These are phyloP conservation scores for Myotis lucifugus DNA, from an alignment of 2,113 vertebrate genomes.

Conservation along the genomic window DNA sequence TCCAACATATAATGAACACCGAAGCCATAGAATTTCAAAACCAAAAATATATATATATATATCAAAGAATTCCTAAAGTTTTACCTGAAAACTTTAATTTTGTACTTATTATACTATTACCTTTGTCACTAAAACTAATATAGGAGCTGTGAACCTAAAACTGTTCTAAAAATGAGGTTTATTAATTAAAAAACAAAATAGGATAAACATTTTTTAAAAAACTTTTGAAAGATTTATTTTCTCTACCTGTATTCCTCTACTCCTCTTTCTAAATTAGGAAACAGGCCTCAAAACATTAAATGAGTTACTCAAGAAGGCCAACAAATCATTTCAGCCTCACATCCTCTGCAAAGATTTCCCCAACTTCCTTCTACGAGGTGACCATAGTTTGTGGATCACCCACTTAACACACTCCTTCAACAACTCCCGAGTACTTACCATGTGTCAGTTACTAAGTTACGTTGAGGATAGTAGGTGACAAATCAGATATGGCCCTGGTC, in stretches of 20 bases:
- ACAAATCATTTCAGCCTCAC: slow-evolving; percentile 7
- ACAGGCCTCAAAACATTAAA: not conserved
- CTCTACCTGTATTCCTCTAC: slow-evolving; percentile 1
- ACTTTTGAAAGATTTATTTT: slow-evolving; percentile 30
- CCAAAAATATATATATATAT: too few species aligned
- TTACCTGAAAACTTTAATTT: not conserved
- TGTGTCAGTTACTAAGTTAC: not conserved
- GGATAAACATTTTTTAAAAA: slow-evolving; percentile 11
- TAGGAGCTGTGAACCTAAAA: not conserved
- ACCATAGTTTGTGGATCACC: not conserved
- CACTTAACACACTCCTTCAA: slow-evolving; percentile 14
- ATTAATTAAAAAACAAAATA: slow-evolving; percentile 1
- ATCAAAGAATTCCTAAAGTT: not conserved
- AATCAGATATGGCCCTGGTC: not conserved
- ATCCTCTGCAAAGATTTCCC: slow-evolving; percentile 8
- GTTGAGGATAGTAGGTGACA: not conserved
- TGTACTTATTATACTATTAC: not conserved
- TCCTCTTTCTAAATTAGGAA: slow-evolving; percentile 47
- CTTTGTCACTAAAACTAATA: slow-evolving; percentile 22
- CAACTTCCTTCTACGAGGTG: slow-evolving; percentile 19
- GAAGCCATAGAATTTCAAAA: not conserved
- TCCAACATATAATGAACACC: not conserved
- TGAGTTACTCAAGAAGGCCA: slow-evolving; percentile 16
- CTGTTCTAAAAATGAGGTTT: not conserved
- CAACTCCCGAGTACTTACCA: not conserved